Evolutionary conservation across 2,113 vertebrate species (phyloP).

Genomic region (Hymenochirus boettgeri): DNA sequence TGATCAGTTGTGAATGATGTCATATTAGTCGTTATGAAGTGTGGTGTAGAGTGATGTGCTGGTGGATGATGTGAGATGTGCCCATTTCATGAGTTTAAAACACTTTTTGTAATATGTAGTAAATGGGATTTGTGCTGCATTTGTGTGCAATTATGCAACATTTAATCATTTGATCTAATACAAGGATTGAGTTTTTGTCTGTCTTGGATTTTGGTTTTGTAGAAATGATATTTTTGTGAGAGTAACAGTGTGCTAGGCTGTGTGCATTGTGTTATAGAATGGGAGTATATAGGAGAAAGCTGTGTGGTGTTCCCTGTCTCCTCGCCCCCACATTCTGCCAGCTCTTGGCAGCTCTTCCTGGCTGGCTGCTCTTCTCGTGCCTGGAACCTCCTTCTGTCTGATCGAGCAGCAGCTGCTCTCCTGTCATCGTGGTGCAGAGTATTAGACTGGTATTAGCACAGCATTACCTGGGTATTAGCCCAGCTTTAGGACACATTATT

Average conservation of each 20-base stretch:
- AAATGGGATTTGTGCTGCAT: too few relatives aligned
- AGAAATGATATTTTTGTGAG: too few relatives aligned
- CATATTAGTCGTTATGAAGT: too few relatives aligned
- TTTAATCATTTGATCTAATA: too few relatives aligned
- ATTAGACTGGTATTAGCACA: conserved; percentile 4
- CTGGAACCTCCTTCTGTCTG: conserved; percentile 35
- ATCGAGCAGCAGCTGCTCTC: conserved; percentile 26
- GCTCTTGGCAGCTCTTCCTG: conserved; percentile 12
- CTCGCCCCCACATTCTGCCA: conserved; percentile 33
- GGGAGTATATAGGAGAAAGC: conserved; percentile 10
- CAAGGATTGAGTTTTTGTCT: too few relatives aligned
- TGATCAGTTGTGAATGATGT: too few relatives aligned
- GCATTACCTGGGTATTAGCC: neutral
- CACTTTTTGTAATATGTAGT: too few relatives aligned
- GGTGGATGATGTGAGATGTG: too few relatives aligned
- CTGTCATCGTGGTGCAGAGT: neutral
- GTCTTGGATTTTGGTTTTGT: too few relatives aligned
- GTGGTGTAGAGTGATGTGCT: too few relatives aligned
- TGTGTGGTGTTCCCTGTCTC: conserved; percentile 35
- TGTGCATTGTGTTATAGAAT: neutral
- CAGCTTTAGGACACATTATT: neutral
- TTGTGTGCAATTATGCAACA: too few relatives aligned
- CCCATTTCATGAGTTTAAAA: too few relatives aligned
- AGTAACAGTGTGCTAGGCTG: neutral
- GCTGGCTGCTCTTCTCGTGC: conserved; percentile 31